These are phyloP conservation scores for Hydrophis major DNA, from an alignment of 2,797 vertebrate genomes.

Conservation along the genomic window DNA sequence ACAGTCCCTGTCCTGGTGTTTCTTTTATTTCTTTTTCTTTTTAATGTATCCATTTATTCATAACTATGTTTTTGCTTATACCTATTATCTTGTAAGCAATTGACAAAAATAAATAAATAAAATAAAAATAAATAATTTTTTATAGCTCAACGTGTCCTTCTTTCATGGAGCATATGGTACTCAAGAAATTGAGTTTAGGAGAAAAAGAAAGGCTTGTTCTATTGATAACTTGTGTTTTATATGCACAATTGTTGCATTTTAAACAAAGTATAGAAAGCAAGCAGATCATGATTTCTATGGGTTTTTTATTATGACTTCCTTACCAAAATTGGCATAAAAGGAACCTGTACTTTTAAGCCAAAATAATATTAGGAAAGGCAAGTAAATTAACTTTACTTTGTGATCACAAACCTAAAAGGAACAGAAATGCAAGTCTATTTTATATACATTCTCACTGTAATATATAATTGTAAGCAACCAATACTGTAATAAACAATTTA, in stretches of 20 bases:
- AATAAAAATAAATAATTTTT: background rate
- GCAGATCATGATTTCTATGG: background rate
- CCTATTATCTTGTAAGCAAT: no score
- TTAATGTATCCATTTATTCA: no score
- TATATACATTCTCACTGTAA: background rate
- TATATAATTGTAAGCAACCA: background rate
- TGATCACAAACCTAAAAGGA: background rate
- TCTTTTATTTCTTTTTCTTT: no score
- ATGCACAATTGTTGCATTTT: background rate
- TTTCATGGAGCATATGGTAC: background rate
- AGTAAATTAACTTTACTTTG: background rate
- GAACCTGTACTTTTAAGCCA: background rate
- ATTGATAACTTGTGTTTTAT: background rate
- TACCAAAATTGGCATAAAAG: background rate
- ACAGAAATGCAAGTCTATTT: background rate
- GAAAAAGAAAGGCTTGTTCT: background rate
- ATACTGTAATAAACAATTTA: background rate
- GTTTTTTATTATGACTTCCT: background rate
- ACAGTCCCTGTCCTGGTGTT: no score
- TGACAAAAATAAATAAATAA: no score
- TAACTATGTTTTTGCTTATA: no score
- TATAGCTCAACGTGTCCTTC: background rate
- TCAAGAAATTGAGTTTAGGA: background rate
- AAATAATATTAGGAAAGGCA: background rate
- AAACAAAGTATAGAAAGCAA: background rate